These are phyloP conservation scores for Psilopsiagon aymara DNA, from an alignment of 2,113 vertebrate species.

Conservation along the genomic window DNA sequence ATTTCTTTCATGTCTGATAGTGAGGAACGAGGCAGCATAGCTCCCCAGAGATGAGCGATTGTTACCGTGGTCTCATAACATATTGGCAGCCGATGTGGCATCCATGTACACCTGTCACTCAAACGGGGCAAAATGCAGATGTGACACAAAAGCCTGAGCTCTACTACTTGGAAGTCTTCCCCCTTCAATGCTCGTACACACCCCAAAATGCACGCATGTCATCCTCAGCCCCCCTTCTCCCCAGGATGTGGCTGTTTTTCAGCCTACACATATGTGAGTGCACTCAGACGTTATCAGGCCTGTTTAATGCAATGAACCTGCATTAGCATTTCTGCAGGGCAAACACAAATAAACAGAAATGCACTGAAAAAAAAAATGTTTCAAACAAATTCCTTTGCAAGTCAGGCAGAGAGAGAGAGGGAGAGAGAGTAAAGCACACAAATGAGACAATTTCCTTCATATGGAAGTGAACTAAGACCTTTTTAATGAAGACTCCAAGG, in stretches of 20 bases:
- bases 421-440: conserved; percentile 4
- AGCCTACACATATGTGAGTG: conserved; percentile 41
- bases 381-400: conserved; percentile 59
- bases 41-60: conserved; percentile 83
- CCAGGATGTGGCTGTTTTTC: conserved; percentile 10
- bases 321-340: conserved; percentile 75
- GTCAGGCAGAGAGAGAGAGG: conserved; percentile 44
- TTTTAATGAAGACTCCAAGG: conserved; percentile 51
- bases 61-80: conserved; percentile 83
- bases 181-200: accelerated
- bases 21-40: conserved; percentile 70
- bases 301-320: conserved; percentile 46
- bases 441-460: conserved; percentile 37
- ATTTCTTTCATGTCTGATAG: conserved; percentile 87
- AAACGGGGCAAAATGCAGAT: conserved; percentile 67
- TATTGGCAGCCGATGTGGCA: conserved; percentile 81
- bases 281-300: conserved; percentile 55
- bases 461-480: conserved; percentile 48
- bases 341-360: conserved; percentile 80
- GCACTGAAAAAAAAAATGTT: conserved; percentile 71
- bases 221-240: background rate
- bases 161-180: background rate
- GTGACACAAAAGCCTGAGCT: conserved; percentile 30
- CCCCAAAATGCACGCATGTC: background rate
- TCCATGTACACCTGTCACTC: conserved; percentile 87